Evolutionary conservation across 64 coral and sea anemone genomes (phyloP), one percentile per base, ranked within the genome.

Genomic region (Pocillopora verrucosa): DNA sequence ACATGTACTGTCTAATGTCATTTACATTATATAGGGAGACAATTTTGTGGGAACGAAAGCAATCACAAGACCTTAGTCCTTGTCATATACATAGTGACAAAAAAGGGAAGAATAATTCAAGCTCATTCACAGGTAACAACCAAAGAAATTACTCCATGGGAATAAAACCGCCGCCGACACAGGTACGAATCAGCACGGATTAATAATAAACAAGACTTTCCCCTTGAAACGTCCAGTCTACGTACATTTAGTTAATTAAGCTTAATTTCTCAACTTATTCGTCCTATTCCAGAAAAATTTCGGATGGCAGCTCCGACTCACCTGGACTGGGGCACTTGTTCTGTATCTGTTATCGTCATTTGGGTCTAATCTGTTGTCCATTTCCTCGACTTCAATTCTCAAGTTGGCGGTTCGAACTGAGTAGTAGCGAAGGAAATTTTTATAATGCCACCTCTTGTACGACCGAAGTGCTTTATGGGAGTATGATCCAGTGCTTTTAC

Each of bases 311-410:
- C 19, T 20, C 37, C 25, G 12, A 51, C 10, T 15, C 26, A 85
- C 82, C 82, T 85, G 82, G 20, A 72, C 63, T 56, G 65, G 22
- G 15, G 64, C 56, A 72, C 37, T 72, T 56, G 82, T 15, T 65
- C 82, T 85, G 82, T 85, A 85, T 81, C 79, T 81, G 64, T 85
- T 65, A 34, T 85, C 82, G n/a, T 85, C 61, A 72, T 45, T 72
- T 9, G 57, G 82, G 65, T 85, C 82, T 72, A 85, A 72, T 72
- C 82, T 85, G 12, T 85, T 65, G 14, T 85, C 82, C 82, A 85
- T 85, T 22, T 34, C 4, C 3, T 51, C 64, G 45, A 3, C 11
- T 11, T 11, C 58, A 10, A 19, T 11, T 16, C 35, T 11, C 10
- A 51, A n/a, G 68, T 19, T 11, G 22, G 20, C 7, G 67, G 12